Percentiles rank a stretch among this genome's conserved stretches.
Conservation (phyloP, 1,140 invertebrate species). For the Leptinotarsa texana region DNA sequence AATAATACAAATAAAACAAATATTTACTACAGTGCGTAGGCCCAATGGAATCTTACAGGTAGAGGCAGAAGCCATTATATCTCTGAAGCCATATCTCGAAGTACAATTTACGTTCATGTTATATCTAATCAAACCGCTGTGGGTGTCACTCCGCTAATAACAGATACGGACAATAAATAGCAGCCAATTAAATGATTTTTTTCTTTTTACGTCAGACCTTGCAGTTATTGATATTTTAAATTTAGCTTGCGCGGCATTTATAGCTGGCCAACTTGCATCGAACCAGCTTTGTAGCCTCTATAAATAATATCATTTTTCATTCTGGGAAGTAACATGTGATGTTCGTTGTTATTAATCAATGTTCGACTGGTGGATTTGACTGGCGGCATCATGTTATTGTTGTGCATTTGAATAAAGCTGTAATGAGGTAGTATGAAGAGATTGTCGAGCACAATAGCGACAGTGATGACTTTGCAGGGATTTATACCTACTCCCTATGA, state of each 20-base stretch:
- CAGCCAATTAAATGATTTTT: conserved; percentile 18
- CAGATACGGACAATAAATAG: conserved; percentile 16
- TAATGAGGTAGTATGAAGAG: no score
- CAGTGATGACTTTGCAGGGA: no score
- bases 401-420: background rate
- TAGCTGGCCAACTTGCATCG: background rate
- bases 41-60: conserved; percentile 19
- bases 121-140: conserved; percentile 27
- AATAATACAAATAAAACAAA: background rate
- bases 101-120: conserved; percentile 22
- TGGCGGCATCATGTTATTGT: conserved; percentile 1
- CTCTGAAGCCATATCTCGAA: conserved; percentile 18
- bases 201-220: background rate
- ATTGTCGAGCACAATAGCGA: no score
- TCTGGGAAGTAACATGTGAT: background rate
- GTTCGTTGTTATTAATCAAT: background rate
- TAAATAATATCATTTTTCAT: conserved; percentile 7
- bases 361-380: background rate
- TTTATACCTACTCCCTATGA: no score
- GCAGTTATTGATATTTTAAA: conserved; percentile 14
- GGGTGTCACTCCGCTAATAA: conserved; percentile 20
- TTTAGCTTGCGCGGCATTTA: background rate
- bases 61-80: conserved; percentile 22
- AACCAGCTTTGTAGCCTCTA: background rate
- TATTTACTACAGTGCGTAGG: conserved; percentile 11